Base-by-base conservation (phyloP, 1,140 invertebrate genomes). In the Chionoecetes opilio region DNA sequence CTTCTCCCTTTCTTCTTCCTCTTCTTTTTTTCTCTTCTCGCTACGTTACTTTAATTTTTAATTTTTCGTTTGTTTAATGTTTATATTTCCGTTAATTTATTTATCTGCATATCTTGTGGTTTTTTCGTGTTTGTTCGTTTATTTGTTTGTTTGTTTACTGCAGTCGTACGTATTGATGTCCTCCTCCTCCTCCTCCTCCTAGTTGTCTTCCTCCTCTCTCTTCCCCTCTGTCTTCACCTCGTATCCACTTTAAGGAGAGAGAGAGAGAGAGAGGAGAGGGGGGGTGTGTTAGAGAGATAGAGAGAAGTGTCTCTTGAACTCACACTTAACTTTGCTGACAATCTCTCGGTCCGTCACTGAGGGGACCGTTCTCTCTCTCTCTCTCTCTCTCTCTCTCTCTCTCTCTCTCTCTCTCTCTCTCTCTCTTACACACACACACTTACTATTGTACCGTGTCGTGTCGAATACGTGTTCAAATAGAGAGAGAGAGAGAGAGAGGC, bases 341-440 rank as follows among this genome's bases (percentile, higher is more conserved):
- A 75, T 75, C 41, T 46, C 41, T 46, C 41, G 41, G 41, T 46
- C 41, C 41, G 41, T 46, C 41, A 46, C 41, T 46, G 5, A 14
- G 14, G 14, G n/a, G n/a, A n/a, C n/a, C n/a, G n/a, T n/a, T 63
- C 53, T 63, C 63, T 75, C 63, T 75, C 63, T 75, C 63, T 75
- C 63, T 75, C 63, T 75, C 63, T 75, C 63, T 75, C 63, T 75
- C 63, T 75, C 63, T 75, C 63, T 75, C 63, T 75, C 63, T 75
- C 63, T 75, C n/a, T n/a, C 63, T 75, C n/a, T n/a, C 63, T 75
- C n/a, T n/a, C n/a, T 75, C 63, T n/a, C 63, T 75, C n/a, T n/a
- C 63, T n/a, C n/a, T n/a, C 63, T 75, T 21, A 6, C 63, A n/a
- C n/a, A 6, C 63, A n/a, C n/a, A 6, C n/a, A n/a, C n/a, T n/a